phyloP scores from a whole-genome alignment of 2,888 invertebrate genomes.

The Himalopsyche anomala region DNA sequence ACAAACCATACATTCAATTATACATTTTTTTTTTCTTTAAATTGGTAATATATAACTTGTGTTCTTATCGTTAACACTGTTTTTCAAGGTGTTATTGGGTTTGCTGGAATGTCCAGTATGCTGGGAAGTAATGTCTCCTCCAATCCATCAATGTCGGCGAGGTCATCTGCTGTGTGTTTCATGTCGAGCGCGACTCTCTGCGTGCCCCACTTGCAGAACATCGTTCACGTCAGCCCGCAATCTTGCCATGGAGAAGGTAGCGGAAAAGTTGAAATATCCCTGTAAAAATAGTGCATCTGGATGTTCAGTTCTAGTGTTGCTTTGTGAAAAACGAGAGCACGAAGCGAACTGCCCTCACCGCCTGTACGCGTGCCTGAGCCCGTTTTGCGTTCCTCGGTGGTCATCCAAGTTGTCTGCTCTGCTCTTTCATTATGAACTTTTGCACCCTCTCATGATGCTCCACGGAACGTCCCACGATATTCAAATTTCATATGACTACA shows the following conservation, averaged over 20 bases:
- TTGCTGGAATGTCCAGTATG: conserved; percentile 81
- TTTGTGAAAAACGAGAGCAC: conserved; percentile 73
- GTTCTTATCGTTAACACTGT: not conserved
- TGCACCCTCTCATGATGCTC: conserved; percentile 70
- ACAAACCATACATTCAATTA: no score
- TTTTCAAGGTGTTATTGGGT: conserved; percentile 71
- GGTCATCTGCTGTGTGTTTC: conserved; percentile 79
- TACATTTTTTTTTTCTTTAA: no score
- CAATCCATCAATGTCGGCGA: conserved; percentile 80
- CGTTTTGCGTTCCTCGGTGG: conserved; percentile 69
- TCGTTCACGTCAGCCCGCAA: conserved; percentile 75
- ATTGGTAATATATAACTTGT: no score
- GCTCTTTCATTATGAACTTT: conserved; percentile 67
- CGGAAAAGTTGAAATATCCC: conserved; percentile 76
- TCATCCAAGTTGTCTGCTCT: conserved; percentile 58
- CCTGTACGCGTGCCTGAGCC: conserved; percentile 74
- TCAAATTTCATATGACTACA: conserved; percentile 69
- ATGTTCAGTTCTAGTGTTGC: conserved; percentile 73
- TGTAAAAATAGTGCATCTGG: conserved; percentile 73
- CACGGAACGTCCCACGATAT: conserved; percentile 56
- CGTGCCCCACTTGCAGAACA: conserved; percentile 80
- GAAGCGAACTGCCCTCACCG: conserved; percentile 74
- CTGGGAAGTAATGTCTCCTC: conserved; percentile 80
- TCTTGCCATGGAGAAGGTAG: conserved; percentile 77
- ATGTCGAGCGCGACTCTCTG: conserved; percentile 76